Evolutionary conservation across 35 echinoderm and acorn worm genomes (phyloP).

Genomic region (Heliocidaris erythrogramma): DNA sequence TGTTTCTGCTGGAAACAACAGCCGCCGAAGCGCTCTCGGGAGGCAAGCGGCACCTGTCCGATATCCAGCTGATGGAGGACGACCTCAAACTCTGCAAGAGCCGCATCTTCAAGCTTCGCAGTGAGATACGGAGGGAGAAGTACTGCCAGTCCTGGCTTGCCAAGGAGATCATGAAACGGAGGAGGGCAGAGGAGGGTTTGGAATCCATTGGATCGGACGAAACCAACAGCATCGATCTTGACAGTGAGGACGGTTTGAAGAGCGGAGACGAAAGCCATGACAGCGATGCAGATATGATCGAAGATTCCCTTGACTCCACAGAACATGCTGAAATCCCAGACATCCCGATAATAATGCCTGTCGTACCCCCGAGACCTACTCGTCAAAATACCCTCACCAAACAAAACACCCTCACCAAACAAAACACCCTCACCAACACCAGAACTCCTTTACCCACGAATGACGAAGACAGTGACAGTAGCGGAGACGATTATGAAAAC

Average conservation of each 20-base stretch:
- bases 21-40: constrained; percentile 9
- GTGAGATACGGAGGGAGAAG: constrained; percentile 69
- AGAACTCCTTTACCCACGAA: constrained; percentile 12
- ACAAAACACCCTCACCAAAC: not conserved
- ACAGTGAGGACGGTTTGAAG: constrained; percentile 34
- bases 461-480: not conserved
- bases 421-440: too few relatives aligned
- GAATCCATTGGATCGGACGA: constrained; percentile 54
- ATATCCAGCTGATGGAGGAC: constrained; percentile 54
- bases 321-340: not conserved
- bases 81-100: constrained; percentile 62
- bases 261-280: constrained; percentile 6
- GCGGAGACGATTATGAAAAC: constrained; percentile 29
- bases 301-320: not conserved
- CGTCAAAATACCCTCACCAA: not conserved
- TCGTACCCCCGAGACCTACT: constrained; percentile 15
- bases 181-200: constrained; percentile 71
- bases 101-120: constrained; percentile 60
- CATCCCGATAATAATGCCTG: not conserved
- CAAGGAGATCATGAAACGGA: constrained; percentile 61
- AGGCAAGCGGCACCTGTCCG: constrained; percentile 16
- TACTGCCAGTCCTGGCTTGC: constrained; percentile 78
- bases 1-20: constrained; percentile 36
- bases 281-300: not conserved
- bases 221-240: constrained; percentile 30